Evolutionary conservation across 2,797 vertebrate genomes (phyloP).

Genomic region (Argya squamiceps): DNA sequence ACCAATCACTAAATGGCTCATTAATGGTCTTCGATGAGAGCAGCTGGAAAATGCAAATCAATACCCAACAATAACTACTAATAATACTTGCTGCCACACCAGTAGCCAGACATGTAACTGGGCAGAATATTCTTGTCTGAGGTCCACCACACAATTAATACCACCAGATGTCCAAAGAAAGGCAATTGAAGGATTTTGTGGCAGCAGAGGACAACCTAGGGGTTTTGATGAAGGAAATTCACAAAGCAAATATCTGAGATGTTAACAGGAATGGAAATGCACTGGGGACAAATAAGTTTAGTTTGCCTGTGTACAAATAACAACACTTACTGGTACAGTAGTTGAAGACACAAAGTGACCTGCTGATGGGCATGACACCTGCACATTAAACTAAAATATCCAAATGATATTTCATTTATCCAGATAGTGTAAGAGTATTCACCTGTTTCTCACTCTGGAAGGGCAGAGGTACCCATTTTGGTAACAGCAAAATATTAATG

Average conservation of each 20-base stretch:
- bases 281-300: not conserved
- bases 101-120: conserved; percentile 2
- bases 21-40: not conserved
- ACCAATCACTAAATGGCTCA: not conserved
- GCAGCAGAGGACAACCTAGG: not conserved
- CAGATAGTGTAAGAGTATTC: not conserved
- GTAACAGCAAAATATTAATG: not conserved
- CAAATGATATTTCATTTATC: not conserved
- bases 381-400: not conserved
- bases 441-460: not conserved
- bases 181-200: not conserved
- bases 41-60: conserved; percentile 28
- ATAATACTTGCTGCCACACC: not conserved
- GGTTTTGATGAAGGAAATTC: not conserved
- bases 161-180: conserved; percentile 35
- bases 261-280: not conserved
- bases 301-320: not conserved
- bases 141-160: not conserved
- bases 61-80: not conserved
- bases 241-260: not conserved
- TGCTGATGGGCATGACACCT: not conserved
- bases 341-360: not conserved
- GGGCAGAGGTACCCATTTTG: not conserved
- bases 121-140: conserved; percentile 6
- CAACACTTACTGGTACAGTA: not conserved